Evolutionary conservation across 2,113 vertebrate species (phyloP).

Genomic region (Nothobranchius kuhntae): DNA sequence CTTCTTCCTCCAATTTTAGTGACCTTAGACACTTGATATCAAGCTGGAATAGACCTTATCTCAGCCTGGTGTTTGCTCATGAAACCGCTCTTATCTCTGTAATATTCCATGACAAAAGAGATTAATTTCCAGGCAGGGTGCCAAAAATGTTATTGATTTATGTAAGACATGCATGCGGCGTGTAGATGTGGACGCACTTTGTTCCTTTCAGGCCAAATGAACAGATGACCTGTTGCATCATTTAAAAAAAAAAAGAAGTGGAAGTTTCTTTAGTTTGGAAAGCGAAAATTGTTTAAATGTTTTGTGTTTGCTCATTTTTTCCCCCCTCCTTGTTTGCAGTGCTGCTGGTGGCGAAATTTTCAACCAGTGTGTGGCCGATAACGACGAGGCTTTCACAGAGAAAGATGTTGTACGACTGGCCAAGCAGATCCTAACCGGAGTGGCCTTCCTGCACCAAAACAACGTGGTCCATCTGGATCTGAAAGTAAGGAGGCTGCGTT

Average conservation of each 20-base stretch:
- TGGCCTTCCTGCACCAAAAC: constrained; percentile 88
- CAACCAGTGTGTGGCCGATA: constrained; percentile 91
- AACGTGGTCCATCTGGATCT: constrained; percentile 93
- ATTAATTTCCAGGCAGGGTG: constrained; percentile 2
- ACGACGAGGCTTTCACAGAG: constrained; percentile 94
- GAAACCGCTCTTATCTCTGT: constrained; percentile 31
- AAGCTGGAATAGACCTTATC: constrained; percentile 30
- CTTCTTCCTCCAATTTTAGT: constrained; percentile 9
- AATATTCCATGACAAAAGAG: constrained; percentile 21
- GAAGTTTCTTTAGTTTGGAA: constrained; percentile 15
- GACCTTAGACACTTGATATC: constrained; percentile 7
- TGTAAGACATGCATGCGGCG: not conserved
- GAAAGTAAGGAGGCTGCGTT: constrained; percentile 80
- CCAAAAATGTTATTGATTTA: constrained; percentile 35
- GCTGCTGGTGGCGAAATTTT: constrained; percentile 97
- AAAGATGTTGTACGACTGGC: constrained; percentile 90
- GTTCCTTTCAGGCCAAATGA: constrained; percentile 34
- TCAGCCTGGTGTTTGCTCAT: constrained; percentile 16
- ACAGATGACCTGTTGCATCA: constrained; percentile 26
- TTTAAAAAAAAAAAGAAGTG: constrained; percentile 2
- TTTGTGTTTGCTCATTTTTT: not conserved
- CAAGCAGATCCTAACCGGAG: constrained; percentile 89
- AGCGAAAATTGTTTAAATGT: not conserved
- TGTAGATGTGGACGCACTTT: constrained; percentile 51
- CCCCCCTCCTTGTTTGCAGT: constrained; percentile 68